A percentile compares a stretch with the other conserved stretches of the same genome.
These are phyloP conservation scores for Meloidogyne hapla DNA, from an alignment of 1,140 invertebrate genomes.

Conservation along the genomic window DNA sequence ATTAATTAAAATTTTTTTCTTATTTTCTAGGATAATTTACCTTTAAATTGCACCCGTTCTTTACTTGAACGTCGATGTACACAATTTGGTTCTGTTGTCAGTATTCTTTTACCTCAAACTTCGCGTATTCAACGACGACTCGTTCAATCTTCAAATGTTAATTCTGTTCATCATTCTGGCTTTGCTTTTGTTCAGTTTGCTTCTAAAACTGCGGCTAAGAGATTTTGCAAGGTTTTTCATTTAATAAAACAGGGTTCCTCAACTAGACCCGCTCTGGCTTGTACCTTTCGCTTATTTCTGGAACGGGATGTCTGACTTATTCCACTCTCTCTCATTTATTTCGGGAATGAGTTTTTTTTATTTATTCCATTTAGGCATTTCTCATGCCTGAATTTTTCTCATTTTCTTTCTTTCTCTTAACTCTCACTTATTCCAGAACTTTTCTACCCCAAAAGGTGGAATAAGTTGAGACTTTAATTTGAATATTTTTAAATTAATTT, in stretches of 20 bases:
- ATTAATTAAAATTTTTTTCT: not conserved
- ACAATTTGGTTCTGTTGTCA: slow-evolving; percentile 39
- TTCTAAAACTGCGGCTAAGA: slow-evolving; percentile 38
- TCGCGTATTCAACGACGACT: slow-evolving; percentile 31
- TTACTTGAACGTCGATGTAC: slow-evolving; percentile 33
- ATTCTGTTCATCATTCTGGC: slow-evolving; percentile 31
- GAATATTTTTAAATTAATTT: not conserved
- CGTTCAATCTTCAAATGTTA: slow-evolving; percentile 16
- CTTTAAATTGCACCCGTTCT: slow-evolving; percentile 10
- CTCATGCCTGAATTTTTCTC: no score
- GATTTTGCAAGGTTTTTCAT: slow-evolving; percentile 43
- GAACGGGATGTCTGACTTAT: no score
- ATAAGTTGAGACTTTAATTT: no score
- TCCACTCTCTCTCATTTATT: no score
- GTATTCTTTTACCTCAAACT: slow-evolving; percentile 36
- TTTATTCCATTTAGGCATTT: no score
- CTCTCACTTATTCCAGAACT: no score
- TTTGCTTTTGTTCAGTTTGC: slow-evolving; percentile 43
- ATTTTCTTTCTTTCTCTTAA: no score
- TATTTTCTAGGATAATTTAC: slow-evolving; percentile 41
- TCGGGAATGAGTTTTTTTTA: no score
- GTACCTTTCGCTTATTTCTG: no score
- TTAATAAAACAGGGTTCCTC: no score
- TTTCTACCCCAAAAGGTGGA: no score
- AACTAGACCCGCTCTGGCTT: no score